Evolutionary conservation across 1,140 invertebrate genomes (phyloP), one percentile per base, ranked within the genome.

Genomic region (Habropoda laboriosa): DNA sequence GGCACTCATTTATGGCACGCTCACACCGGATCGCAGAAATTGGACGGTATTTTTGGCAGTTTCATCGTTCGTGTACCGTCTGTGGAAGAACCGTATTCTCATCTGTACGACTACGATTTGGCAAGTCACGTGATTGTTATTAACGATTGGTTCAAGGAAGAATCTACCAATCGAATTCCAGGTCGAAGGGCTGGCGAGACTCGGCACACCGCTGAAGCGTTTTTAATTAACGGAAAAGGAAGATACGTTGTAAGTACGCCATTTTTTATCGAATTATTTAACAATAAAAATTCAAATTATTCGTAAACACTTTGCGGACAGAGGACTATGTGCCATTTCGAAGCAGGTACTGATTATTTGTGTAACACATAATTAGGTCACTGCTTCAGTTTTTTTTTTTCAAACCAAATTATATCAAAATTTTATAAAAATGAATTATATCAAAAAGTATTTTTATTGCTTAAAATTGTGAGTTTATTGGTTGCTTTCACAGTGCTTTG

Each of bases 1-100:
- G 97, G 97, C 47, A 98, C 97, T 2, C 97, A 98, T 91, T 98
- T 97, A 92, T 98, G 96, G 96, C 98, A 98, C 90, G 96, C 97
- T 1, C 97, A 98, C 88, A 96, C 96, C 13, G 97, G 97, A 90
- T 92, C 97, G 1, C 97, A 98, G 89, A 96, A 97, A 91, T 93
- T 97, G 47, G 97, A 98, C 89, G 97, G 97, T 89, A 91, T 98
- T 49, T 96, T 96, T 87, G 97, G 97, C 21, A 95, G 96, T 79
- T 94, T 98, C 21, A 94, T 98, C 3, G 94, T 98, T 24, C 94
- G 97, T 58, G 95, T 97, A 88, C 94, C 96, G 4, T 94, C 94
- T 0, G 94, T 95, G 42, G 93, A 94, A 35, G 97, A 98, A 86
- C 95, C 95, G 21, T 96, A 97, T 92, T 95, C 95, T 79, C 94